Evolutionary conservation across 2,113 vertebrate species (phyloP).

Genomic region (Melospiza melodia): DNA sequence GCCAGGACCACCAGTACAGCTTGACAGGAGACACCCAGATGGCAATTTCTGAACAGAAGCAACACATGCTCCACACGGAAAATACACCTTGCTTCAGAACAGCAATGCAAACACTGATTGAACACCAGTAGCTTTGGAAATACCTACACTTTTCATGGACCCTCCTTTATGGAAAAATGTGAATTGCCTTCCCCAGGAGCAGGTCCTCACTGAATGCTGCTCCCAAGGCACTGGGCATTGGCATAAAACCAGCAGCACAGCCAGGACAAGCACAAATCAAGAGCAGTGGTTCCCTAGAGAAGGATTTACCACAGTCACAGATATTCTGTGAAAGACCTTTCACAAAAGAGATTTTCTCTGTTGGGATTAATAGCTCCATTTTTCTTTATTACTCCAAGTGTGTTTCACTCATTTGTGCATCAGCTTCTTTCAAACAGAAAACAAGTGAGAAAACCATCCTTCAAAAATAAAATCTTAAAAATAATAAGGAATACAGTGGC

Average conservation of each 20-base stretch:
- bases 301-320: neutral
- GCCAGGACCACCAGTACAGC: neutral
- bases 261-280: neutral
- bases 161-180: neutral
- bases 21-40: neutral
- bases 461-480: slow-evolving; percentile 3
- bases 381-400: slow-evolving; percentile 38
- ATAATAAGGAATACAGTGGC: neutral
- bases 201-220: neutral
- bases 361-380: slow-evolving; percentile 35
- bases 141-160: neutral
- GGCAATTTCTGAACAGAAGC: fast-evolving
- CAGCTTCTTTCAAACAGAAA: slow-evolving; percentile 38
- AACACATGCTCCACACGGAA: neutral
- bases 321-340: neutral
- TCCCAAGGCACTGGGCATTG: neutral
- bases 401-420: slow-evolving; percentile 32
- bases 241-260: neutral
- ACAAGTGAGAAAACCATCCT: slow-evolving; percentile 1
- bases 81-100: neutral
- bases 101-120: neutral
- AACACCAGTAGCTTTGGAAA: neutral
- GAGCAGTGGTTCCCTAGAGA: neutral
- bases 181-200: neutral
- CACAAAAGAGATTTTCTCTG: slow-evolving; percentile 38